Conservation (phyloP, 1,140 invertebrate species). For the Drosophila saltans region DNA sequence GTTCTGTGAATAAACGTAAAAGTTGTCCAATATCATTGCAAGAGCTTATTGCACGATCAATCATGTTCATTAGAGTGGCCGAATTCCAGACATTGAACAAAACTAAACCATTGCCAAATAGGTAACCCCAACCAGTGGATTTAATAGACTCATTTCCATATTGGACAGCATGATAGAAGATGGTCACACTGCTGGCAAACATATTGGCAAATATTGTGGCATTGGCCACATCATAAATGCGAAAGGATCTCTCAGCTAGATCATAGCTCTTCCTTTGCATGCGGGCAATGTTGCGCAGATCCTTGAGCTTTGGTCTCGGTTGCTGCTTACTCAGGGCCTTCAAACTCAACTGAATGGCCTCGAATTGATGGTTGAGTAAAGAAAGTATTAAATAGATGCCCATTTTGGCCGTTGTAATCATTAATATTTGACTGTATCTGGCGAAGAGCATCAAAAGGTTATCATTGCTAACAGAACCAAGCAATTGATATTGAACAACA, state of each 20-base stretch:
- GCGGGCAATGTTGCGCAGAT: slow-evolving; percentile 20
- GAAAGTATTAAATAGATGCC: slow-evolving; percentile 34
- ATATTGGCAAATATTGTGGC: slow-evolving; percentile 44
- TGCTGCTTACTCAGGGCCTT: slow-evolving; percentile 1
- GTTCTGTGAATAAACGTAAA: slow-evolving; percentile 45
- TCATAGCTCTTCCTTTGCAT: slow-evolving; percentile 45
- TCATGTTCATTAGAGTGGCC: slow-evolving; percentile 43
- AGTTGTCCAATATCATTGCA: slow-evolving; percentile 44
- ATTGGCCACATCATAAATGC: slow-evolving; percentile 43
- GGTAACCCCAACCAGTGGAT: slow-evolving; percentile 2
- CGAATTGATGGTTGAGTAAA: slow-evolving; percentile 52
- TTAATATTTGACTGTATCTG: slow-evolving; percentile 17
- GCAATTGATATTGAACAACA: slow-evolving; percentile 42
- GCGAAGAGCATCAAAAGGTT: slow-evolving; percentile 8
- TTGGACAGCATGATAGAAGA: slow-evolving; percentile 65
- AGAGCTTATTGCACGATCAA: slow-evolving; percentile 41
- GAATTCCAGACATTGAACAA: slow-evolving; percentile 13
- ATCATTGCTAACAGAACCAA: not conserved
- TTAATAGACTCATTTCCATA: slow-evolving; percentile 47
- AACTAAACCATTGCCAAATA: slow-evolving; percentile 41
- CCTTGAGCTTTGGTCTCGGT: not conserved
- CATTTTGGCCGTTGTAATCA: slow-evolving; percentile 21
- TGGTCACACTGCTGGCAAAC: slow-evolving; percentile 44
- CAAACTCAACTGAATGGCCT: slow-evolving; percentile 41
- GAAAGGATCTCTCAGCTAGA: slow-evolving; percentile 31